Base-by-base conservation (phyloP, 2,888 invertebrate genomes). In the Athrips mouffetella region DNA sequence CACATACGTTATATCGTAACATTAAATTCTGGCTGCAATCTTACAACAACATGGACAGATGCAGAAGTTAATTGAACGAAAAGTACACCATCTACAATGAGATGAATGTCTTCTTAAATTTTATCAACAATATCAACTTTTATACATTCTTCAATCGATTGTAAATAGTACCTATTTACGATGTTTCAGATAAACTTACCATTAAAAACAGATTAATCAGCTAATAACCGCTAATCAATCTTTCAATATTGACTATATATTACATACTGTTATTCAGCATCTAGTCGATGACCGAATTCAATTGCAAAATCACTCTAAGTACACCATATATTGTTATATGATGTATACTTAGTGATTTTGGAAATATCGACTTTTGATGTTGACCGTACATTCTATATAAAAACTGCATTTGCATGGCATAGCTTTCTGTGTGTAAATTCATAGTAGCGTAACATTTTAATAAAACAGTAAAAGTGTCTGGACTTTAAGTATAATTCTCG, bases 241-340 rank as follows among this genome's bases (percentile, higher is more conserved):
- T 62, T 66, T 60, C 60, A 64, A 57, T 46, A 60, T 66, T 76
- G 80, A 80, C 76, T 80, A 76, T 71, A n/a, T n/a, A n/a, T n/a
- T n/a, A n/a, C n/a, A n/a, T n/a, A n/a, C n/a, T n/a, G n/a, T n/a
- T n/a, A n/a, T n/a, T n/a, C n/a, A n/a, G n/a, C n/a, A n/a, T n/a
- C n/a, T n/a, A n/a, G n/a, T n/a, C n/a, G n/a, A n/a, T n/a, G n/a
- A n/a, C n/a, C n/a, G n/a, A n/a, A n/a, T n/a, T n/a, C n/a, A n/a
- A n/a, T n/a, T n/a, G n/a, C n/a, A n/a, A n/a, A n/a, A n/a, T n/a
- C n/a, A n/a, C n/a, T n/a, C n/a, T n/a, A n/a, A n/a, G n/a, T n/a
- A n/a, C n/a, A n/a, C n/a, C n/a, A n/a, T n/a, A n/a, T n/a, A n/a
- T n/a, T n/a, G n/a, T n/a, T n/a, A n/a, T n/a, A n/a, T n/a, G n/a